These are phyloP conservation scores for Cosmorhoe ocellata DNA, from an alignment of 2,888 invertebrate genomes.

Conservation along the genomic window DNA sequence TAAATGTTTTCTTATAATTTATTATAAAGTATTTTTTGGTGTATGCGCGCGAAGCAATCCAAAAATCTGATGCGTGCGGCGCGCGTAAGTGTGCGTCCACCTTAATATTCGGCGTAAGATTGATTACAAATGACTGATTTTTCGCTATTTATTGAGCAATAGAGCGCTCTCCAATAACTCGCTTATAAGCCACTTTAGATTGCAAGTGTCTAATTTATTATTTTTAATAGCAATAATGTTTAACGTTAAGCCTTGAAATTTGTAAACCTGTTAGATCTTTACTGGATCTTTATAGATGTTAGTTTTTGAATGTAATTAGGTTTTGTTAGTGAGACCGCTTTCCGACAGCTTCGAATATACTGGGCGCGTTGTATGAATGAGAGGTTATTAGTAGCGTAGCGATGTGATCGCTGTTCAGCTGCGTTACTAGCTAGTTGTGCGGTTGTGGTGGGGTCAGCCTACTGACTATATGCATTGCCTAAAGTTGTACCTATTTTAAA, in stretches of 20 bases:
- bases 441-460: not conserved
- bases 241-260: slow-evolving; percentile 12
- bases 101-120: slow-evolving; percentile 15
- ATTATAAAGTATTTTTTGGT: no score
- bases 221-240: slow-evolving; percentile 10
- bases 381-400: no score
- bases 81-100: no score
- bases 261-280: slow-evolving; percentile 8
- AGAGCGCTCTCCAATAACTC: slow-evolving; percentile 7
- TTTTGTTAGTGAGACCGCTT: slow-evolving; percentile 13
- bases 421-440: not conserved
- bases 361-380: no score
- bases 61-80: no score
- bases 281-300: slow-evolving; percentile 8
- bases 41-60: no score
- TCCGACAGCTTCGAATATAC: not conserved
- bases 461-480: no score
- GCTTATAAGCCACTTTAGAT: slow-evolving; percentile 11
- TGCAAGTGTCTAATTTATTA: slow-evolving; percentile 21
- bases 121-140: slow-evolving; percentile 13
- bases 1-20: no score
- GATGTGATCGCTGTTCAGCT: slow-evolving; percentile 5
- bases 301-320: slow-evolving; percentile 18
- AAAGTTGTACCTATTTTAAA: no score
- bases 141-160: slow-evolving; percentile 11